Percentiles rank a stretch among this genome's conserved stretches.
Evolutionary conservation across 1,140 invertebrate genomes (phyloP).

Genomic region (Cydia splendana): DNA sequence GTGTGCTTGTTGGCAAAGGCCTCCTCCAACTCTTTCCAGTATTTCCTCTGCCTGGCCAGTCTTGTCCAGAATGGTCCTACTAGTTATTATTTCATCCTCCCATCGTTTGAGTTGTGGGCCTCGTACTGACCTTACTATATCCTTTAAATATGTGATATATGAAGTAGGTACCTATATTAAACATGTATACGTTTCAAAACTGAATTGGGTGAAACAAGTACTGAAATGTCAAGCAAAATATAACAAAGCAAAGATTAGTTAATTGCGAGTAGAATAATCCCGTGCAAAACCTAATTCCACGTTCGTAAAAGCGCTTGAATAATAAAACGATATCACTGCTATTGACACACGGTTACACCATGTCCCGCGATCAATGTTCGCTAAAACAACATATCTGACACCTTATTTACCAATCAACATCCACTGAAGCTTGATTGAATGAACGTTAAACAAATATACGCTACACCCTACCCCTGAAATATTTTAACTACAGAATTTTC

Average conservation of each 20-base stretch:
- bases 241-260: neutral
- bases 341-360: slow-evolving; percentile 24
- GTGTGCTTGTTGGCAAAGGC: no score
- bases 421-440: slow-evolving; percentile 36
- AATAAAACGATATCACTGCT: slow-evolving; percentile 32
- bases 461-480: no score
- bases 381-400: slow-evolving; percentile 36
- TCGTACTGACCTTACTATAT: no score
- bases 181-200: no score
- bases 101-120: no score
- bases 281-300: neutral
- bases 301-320: slow-evolving; percentile 1
- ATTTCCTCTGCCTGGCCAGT: no score
- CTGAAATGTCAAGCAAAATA: neutral
- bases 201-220: neutral
- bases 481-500: neutral
- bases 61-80: no score
- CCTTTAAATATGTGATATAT: no score
- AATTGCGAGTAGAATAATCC: neutral
- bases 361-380: slow-evolving; percentile 7
- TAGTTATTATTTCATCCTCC: no score
- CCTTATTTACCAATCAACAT: slow-evolving; percentile 37
- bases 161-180: no score
- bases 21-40: no score
- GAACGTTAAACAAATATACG: slow-evolving; percentile 33